phyloP scores from a whole-genome alignment of 2,888 invertebrate genomes.

The Zele albiditarsus region DNA sequence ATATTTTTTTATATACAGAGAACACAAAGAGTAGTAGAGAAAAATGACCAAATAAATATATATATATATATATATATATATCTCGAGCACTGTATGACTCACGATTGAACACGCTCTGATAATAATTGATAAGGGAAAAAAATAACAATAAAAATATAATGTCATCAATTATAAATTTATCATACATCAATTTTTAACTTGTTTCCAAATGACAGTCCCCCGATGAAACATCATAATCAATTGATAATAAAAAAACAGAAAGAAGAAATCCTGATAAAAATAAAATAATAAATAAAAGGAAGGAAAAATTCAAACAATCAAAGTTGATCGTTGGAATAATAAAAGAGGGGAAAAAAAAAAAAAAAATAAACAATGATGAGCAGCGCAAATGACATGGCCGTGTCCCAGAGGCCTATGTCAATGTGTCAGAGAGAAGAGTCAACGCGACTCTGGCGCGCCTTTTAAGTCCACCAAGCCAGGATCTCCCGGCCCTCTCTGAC shows the following conservation, averaged over 20 bases:
- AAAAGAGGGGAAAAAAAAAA: background rate
- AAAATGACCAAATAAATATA: background rate
- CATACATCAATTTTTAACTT: background rate
- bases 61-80: background rate
- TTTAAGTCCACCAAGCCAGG: slow-evolving; percentile 36
- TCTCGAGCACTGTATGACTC: slow-evolving; percentile 32
- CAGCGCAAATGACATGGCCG: slow-evolving; percentile 7
- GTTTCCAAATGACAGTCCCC: background rate
- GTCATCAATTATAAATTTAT: background rate
- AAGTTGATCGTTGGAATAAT: slow-evolving; percentile 11
- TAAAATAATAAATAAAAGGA: background rate
- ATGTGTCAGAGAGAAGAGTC: slow-evolving; percentile 34
- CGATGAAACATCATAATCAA: slow-evolving; percentile 5
- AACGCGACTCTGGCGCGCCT: slow-evolving; percentile 26
- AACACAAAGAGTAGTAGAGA: background rate
- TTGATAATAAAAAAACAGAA: background rate
- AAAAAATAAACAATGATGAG: slow-evolving; percentile 15
- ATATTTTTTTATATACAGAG: background rate
- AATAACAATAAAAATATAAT: slow-evolving; percentile 43
- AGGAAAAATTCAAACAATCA: background rate
- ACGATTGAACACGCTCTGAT: slow-evolving; percentile 42
- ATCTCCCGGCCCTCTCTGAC: slow-evolving; percentile 15
- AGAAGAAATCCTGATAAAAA: background rate
- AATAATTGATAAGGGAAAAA: slow-evolving; percentile 46
- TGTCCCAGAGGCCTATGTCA: slow-evolving; percentile 15